Base-by-base conservation (phyloP, 1,140 invertebrate species). In the Phenacoccus solenopsis region DNA sequence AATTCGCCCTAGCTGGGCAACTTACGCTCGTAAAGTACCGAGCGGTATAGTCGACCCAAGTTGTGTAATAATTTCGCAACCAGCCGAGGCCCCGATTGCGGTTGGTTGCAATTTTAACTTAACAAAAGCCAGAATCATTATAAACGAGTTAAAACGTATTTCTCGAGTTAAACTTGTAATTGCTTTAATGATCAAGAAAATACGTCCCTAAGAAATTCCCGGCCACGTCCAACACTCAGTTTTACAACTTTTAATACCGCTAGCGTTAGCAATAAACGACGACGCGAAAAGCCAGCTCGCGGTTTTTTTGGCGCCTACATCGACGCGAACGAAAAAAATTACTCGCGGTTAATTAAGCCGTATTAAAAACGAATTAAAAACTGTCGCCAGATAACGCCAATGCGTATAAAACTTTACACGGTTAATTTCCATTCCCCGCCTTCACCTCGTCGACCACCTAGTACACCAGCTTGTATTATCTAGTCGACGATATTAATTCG, bases 91-190 rank as follows among this genome's bases (percentile, higher is more conserved):
- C 5, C 38, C 16, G 38, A 3, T 49, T 49, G 38, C 16, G 38
- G 38, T 49, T 49, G 2, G 38, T 49, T 49, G 38, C 20, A 49
- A 49, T 49, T 49, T 49, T 16, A 49, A 49, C 38, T 49, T 49
- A 49, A 49, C 38, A 49, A 49, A 49, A 49, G 38, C 38, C 13
- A 49, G 38, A 49, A 49, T 49, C 38, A 49, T 49, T 49, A 49
- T 49, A 49, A 49, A 49, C 38, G 38, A 49, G 38, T 49, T 49
- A 49, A 49, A 49, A 49, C 38, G 38, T 49, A 49, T 49, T 49
- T 49, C 38, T 49, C 38, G 20, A 49, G 12, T 49, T 49, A 16
- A 49, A 49, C 38, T 49, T 49, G 38, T 49, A 49, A 49, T 49
- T 49, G 38, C 38, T 49, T 49, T 49, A 49, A 49, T 49, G 38